Evolutionary conservation across 2,797 vertebrate genomes (phyloP).

Genomic region (Darevskia nairensis): DNA sequence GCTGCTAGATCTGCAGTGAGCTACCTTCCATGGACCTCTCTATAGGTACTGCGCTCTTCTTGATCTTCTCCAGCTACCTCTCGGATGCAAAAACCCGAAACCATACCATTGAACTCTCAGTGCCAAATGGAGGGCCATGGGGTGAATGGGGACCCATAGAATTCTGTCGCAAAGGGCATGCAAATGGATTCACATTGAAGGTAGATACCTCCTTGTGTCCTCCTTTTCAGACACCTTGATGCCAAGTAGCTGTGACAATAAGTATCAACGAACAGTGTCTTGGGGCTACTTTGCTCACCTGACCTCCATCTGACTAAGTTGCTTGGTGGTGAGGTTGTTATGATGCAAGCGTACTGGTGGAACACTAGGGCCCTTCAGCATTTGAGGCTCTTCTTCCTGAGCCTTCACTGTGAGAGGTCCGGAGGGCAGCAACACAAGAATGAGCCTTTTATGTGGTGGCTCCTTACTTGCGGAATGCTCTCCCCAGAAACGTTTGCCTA

Average conservation of each 20-base stretch:
- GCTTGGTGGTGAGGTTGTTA: no score
- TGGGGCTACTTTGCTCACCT: no score
- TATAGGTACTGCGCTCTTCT: not conserved
- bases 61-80: not conserved
- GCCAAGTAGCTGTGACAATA: not conserved
- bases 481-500: no score
- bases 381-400: no score
- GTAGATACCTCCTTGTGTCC: not conserved
- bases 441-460: no score
- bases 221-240: not conserved
- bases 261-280: not conserved
- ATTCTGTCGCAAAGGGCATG: not conserved
- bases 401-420: no score
- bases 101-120: not conserved
- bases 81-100: not conserved
- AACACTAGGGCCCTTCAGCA: no score
- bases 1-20: no score
- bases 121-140: not conserved
- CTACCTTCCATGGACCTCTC: not conserved
- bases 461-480: no score
- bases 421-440: no score
- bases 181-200: not conserved
- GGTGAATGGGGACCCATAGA: not conserved
- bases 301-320: no score
- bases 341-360: no score